Evolutionary conservation across 2,113 vertebrate genomes (phyloP).

Genomic region (Phylloscopus whistleri): DNA sequence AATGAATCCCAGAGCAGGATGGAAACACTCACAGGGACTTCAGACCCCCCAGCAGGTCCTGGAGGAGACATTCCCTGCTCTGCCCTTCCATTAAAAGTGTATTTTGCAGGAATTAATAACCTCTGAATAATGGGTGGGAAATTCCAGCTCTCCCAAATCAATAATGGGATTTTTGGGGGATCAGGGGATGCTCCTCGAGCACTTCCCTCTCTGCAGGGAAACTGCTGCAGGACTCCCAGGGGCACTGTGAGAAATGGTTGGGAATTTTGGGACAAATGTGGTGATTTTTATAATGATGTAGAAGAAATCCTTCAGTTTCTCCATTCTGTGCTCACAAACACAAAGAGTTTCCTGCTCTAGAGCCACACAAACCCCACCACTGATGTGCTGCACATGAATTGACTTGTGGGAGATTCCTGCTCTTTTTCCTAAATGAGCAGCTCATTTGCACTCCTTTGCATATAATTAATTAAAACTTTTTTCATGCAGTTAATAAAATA

Average conservation of each 20-base stretch:
- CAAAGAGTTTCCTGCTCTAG: fast-evolving
- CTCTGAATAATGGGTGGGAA: fast-evolving
- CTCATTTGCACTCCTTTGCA: not conserved
- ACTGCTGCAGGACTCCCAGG: not conserved
- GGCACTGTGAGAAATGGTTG: too few species aligned
- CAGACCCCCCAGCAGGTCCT: not conserved
- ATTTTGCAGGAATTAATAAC: not conserved
- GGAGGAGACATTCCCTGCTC: not conserved
- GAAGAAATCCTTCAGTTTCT: not conserved
- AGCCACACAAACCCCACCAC: not conserved
- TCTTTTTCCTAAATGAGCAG: not conserved
- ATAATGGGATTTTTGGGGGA: not conserved
- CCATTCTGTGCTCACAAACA: not conserved
- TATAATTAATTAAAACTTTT: not conserved
- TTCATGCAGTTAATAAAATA: not conserved
- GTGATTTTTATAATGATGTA: fast-evolving
- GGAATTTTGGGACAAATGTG: not conserved
- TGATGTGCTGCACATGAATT: not conserved
- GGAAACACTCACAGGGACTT: not conserved
- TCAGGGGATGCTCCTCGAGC: fast-evolving
- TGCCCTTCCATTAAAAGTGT: not conserved
- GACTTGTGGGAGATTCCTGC: too few species aligned
- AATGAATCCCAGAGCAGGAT: not conserved
- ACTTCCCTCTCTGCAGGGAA: not conserved
- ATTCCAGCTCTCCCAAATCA: not conserved